phyloP scores from a whole-genome alignment of 2,888 invertebrate genomes.

The Ormyrus nitidulus region DNA sequence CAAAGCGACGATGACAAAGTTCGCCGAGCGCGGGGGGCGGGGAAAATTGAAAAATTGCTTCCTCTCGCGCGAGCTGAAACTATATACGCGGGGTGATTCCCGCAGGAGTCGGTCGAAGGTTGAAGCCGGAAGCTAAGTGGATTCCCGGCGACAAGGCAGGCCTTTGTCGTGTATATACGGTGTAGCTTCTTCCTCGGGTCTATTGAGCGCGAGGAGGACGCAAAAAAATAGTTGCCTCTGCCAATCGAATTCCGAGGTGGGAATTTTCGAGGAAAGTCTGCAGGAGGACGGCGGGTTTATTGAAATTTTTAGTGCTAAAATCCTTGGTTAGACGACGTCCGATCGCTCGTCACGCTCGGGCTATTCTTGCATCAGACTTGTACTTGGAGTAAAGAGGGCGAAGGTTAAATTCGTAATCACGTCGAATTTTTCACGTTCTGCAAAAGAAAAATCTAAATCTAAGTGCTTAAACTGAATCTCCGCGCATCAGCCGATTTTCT shows the following conservation, averaged over 20 bases:
- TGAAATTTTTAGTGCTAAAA: too few relatives aligned
- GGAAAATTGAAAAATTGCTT: constrained; percentile 75
- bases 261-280: neutral
- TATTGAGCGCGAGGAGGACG: neutral
- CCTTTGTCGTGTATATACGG: constrained; percentile 30
- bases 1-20: constrained; percentile 75
- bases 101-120: constrained; percentile 60
- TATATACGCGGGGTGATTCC: constrained; percentile 56
- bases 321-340: too few relatives aligned
- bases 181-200: neutral
- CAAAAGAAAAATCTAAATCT: too few relatives aligned
- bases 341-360: too few relatives aligned
- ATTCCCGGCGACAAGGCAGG: constrained; percentile 62
- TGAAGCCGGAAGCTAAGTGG: constrained; percentile 66
- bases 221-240: neutral
- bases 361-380: too few relatives aligned
- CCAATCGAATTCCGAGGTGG: constrained; percentile 37
- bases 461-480: too few relatives aligned
- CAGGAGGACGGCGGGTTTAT: too few relatives aligned
- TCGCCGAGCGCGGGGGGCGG: constrained; percentile 57
- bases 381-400: too few relatives aligned
- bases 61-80: constrained; percentile 57
- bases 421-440: too few relatives aligned
- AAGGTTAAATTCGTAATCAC: too few relatives aligned
- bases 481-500: too few relatives aligned